Evolutionary conservation across 2,113 vertebrate genomes (phyloP).

Genomic region (Sminthopsis crassicaudata): DNA sequence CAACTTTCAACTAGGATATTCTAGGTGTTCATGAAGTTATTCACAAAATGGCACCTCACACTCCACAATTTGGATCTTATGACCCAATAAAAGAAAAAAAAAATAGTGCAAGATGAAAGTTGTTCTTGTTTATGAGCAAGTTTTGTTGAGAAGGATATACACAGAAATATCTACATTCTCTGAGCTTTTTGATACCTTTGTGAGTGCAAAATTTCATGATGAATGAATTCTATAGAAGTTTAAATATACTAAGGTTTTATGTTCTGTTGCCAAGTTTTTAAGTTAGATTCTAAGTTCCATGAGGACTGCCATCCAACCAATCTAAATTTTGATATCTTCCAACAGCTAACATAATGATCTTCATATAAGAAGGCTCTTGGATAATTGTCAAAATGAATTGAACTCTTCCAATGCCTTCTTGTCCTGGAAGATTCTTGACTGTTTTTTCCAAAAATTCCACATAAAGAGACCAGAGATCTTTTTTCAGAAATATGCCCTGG

Average conservation of each 20-base stretch:
- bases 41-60: background rate
- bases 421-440: background rate
- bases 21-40: background rate
- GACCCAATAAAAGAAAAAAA: background rate
- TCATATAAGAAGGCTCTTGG: background rate
- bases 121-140: constrained; percentile 30
- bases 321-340: background rate
- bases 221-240: background rate
- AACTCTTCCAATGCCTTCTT: background rate
- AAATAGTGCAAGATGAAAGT: background rate
- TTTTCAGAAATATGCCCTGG: constrained; percentile 71
- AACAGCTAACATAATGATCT: background rate
- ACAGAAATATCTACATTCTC: constrained; percentile 46
- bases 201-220: background rate
- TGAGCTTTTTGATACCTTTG: background rate
- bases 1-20: background rate
- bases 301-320: background rate
- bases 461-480: background rate
- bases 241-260: background rate
- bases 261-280: background rate
- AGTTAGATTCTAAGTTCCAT: background rate
- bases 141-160: constrained; percentile 29
- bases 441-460: background rate
- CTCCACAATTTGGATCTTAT: background rate
- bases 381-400: background rate